phyloP scores from a whole-genome alignment of 30 jellyfish, hydroid and myxozoan species.

The Hydractinia echinata region DNA sequence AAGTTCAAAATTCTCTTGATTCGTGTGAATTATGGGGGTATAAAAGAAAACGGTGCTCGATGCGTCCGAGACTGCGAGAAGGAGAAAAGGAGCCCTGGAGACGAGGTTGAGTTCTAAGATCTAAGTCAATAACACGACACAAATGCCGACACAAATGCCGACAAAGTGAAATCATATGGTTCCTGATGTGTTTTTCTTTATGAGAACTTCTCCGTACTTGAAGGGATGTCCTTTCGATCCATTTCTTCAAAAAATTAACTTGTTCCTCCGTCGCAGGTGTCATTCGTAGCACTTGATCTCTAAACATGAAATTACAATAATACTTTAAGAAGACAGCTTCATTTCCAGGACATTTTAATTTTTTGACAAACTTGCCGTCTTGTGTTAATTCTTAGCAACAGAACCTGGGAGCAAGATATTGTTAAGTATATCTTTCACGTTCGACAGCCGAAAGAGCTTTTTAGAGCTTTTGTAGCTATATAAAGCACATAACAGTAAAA shows the following conservation, averaged over 20 bases:
- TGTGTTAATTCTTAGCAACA: too few species aligned
- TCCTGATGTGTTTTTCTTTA: too few species aligned
- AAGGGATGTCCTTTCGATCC: slow-evolving; percentile 23
- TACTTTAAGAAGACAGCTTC: neutral
- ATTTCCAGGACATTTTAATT: too few species aligned
- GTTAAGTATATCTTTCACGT: too few species aligned
- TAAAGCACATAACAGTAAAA: too few species aligned
- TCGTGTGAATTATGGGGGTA: too few species aligned
- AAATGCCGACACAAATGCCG: slow-evolving; percentile 15
- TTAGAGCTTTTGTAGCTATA: too few species aligned
- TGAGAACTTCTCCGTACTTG: neutral
- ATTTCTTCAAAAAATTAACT: slow-evolving; percentile 30
- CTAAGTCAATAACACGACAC: neutral
- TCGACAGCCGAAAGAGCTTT: too few species aligned
- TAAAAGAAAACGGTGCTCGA: neutral
- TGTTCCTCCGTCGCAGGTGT: slow-evolving; percentile 42
- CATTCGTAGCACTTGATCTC: slow-evolving; percentile 61
- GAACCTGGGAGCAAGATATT: too few species aligned
- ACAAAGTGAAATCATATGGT: too few species aligned
- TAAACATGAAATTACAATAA: slow-evolving; percentile 3
- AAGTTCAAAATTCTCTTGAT: neutral
- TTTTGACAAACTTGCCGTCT: too few species aligned
- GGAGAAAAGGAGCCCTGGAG: neutral
- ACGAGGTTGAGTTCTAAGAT: neutral
- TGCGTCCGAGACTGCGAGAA: neutral